Percentiles rank a stretch among this genome's conserved stretches.
Evolutionary conservation across 2,797 vertebrate genomes (phyloP).

Genomic region (Oreortyx pictus): DNA sequence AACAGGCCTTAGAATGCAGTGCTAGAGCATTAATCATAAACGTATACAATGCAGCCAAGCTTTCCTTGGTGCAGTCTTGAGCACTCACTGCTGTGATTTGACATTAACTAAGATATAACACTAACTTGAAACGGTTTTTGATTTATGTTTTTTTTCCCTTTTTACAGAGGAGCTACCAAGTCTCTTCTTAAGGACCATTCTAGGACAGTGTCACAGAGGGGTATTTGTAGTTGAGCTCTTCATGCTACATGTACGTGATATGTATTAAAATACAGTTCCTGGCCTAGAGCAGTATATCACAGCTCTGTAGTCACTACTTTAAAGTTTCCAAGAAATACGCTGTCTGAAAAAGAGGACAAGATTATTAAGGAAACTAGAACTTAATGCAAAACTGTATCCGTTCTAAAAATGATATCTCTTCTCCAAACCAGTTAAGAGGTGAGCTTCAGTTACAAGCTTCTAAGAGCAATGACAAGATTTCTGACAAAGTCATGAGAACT

Average conservation of each 20-base stretch:
- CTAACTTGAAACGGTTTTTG: not conserved
- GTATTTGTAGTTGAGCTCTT: not conserved
- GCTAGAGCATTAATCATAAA: not conserved
- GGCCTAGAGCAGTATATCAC: not conserved
- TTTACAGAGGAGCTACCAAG: not conserved
- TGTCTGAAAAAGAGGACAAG: not conserved
- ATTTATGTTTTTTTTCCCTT: not conserved
- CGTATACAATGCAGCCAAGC: not conserved
- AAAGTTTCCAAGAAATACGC: not conserved
- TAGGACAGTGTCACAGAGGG: not conserved
- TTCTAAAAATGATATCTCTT: not conserved
- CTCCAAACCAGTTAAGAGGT: not conserved
- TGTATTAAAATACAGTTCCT: not conserved
- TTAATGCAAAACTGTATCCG: not conserved
- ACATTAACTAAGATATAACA: accelerated
- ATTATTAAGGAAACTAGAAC: not conserved
- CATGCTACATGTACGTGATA: not conserved
- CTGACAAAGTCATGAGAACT: not conserved
- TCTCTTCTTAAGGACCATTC: not conserved
- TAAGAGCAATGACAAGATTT: not conserved
- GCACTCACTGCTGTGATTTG: not conserved
- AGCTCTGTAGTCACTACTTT: not conserved
- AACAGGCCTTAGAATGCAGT: not conserved
- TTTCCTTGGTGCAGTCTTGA: not conserved
- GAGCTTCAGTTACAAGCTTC: not conserved